phyloP scores from a whole-genome alignment of 2,113 vertebrate genomes.

The Andinoacara biseriatus region DNA sequence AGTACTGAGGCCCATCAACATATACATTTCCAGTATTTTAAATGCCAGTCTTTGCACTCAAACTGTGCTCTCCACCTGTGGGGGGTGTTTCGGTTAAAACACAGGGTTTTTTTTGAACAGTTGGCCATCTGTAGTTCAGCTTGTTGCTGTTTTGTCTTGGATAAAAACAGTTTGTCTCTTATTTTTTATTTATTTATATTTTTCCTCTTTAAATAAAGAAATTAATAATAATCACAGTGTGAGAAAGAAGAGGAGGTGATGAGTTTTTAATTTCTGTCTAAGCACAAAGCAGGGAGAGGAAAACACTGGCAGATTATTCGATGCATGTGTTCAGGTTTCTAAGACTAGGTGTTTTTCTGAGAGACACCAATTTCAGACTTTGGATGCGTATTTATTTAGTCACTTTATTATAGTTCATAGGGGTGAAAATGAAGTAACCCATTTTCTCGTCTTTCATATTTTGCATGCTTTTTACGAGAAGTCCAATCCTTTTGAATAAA shows the following conservation, averaged over 20 bases:
- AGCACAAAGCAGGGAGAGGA: not conserved
- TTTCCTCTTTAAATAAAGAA: not conserved
- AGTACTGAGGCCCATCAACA: not conserved
- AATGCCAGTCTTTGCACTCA: not conserved
- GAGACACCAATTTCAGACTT: too few species aligned
- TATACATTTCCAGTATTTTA: not conserved
- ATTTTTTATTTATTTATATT: too few species aligned
- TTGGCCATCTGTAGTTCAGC: not conserved
- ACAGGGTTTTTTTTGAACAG: not conserved
- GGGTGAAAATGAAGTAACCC: too few species aligned
- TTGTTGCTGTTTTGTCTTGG: not conserved
- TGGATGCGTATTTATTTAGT: too few species aligned
- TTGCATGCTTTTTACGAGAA: too few species aligned
- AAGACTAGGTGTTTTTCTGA: not conserved
- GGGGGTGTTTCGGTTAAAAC: not conserved
- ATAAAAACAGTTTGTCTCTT: not conserved
- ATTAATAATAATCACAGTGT: not conserved
- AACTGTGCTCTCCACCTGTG: constrained; percentile 4
- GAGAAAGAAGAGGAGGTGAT: constrained; percentile 9
- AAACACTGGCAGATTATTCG: not conserved
- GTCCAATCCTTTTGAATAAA: too few species aligned
- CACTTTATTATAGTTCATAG: too few species aligned
- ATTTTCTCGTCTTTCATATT: too few species aligned
- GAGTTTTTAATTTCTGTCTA: not conserved
- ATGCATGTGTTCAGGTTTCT: not conserved